These are phyloP conservation scores for Philopotamus ludificatus DNA, from an alignment of 1,140 invertebrate genomes.

Conservation along the genomic window DNA sequence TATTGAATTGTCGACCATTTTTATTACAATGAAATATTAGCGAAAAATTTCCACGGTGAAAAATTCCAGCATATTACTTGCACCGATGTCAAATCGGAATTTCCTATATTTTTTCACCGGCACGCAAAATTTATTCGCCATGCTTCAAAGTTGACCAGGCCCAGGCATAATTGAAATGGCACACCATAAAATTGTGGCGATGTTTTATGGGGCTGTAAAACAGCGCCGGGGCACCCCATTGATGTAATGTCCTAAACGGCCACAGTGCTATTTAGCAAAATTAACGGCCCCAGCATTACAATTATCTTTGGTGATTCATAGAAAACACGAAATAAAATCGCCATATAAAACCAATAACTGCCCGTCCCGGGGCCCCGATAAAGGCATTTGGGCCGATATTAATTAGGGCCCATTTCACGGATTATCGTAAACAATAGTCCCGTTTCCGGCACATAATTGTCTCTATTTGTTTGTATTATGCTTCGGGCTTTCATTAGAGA, in stretches of 20 bases:
- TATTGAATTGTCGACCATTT: no score
- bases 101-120: no score
- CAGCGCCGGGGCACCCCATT: neutral
- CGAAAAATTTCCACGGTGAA: no score
- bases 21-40: no score
- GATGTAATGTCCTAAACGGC: neutral
- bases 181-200: neutral
- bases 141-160: no score
- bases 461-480: conserved; percentile 30
- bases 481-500: conserved; percentile 12
- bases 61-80: no score
- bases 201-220: neutral
- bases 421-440: conserved; percentile 27
- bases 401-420: conserved; percentile 22
- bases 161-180: neutral
- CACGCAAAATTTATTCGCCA: no score
- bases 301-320: conserved; percentile 16
- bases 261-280: conserved; percentile 4
- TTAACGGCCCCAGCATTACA: conserved; percentile 9
- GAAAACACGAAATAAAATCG: conserved; percentile 23
- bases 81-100: no score
- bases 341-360: conserved; percentile 24
- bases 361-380: conserved; percentile 2
- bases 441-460: conserved; percentile 13
- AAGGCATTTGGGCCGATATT: conserved; percentile 26